Conservation (phyloP, 2,888 invertebrate genomes). For the Gari tellinella region DNA sequence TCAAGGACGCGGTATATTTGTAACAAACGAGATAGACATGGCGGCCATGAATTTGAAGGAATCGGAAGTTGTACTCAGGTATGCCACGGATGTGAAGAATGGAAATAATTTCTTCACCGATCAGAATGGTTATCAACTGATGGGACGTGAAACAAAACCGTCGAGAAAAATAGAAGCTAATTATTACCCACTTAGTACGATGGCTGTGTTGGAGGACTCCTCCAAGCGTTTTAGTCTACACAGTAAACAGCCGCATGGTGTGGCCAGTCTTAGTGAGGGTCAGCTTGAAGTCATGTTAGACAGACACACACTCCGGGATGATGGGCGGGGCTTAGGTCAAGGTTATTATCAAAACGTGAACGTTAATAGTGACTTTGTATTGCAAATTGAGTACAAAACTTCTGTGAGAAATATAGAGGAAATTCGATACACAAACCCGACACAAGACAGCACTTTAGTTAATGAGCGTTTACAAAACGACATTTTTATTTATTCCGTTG, state of each 20-base stretch:
- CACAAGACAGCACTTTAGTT: constrained; percentile 55
- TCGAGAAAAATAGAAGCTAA: constrained; percentile 76
- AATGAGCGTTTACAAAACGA: constrained; percentile 67
- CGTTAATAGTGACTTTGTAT: constrained; percentile 70
- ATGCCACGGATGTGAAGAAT: constrained; percentile 73
- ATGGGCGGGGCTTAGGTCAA: constrained; percentile 81
- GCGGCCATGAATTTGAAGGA: constrained; percentile 63
- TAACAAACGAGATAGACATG: constrained; percentile 72
- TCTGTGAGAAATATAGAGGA: constrained; percentile 9
- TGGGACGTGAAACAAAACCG: constrained; percentile 71
- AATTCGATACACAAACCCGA: constrained; percentile 55
- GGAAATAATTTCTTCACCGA: constrained; percentile 78
- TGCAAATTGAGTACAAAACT: constrained; percentile 70
- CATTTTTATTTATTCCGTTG: constrained; percentile 56
- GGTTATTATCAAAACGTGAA: constrained; percentile 79
- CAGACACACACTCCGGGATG: constrained; percentile 77
- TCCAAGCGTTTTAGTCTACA: constrained; percentile 75
- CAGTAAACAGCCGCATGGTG: constrained; percentile 81
- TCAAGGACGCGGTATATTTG: constrained; percentile 69
- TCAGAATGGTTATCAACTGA: constrained; percentile 81
- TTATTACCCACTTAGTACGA: constrained; percentile 81
- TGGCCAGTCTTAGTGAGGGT: constrained; percentile 74
- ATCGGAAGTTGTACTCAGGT: constrained; percentile 79
- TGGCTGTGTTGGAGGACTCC: constrained; percentile 77
- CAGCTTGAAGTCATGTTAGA: constrained; percentile 83